phyloP scores from a whole-genome alignment of 2,888 invertebrate genomes.

The Drosophila testacea region DNA sequence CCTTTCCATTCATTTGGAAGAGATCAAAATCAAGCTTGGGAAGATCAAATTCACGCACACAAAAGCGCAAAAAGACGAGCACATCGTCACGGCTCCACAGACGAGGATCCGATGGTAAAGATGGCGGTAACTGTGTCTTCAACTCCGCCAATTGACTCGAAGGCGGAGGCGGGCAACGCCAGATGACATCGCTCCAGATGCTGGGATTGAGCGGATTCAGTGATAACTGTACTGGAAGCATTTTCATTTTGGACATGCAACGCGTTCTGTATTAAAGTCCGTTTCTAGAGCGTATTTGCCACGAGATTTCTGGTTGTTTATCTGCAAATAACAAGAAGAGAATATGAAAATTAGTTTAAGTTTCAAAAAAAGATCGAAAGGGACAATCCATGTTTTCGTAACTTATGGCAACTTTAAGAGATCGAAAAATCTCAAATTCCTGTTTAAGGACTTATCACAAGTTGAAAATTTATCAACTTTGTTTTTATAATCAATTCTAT shows the following conservation, averaged over 20 bases:
- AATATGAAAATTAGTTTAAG: background rate
- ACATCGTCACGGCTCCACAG: constrained; percentile 97
- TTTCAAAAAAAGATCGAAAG: no score
- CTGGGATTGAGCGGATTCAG: constrained; percentile 90
- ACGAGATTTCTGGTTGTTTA: constrained; percentile 32
- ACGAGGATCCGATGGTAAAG: constrained; percentile 94
- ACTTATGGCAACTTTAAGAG: no score
- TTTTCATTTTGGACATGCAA: constrained; percentile 86
- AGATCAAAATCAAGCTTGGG: constrained; percentile 96
- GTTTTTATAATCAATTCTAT: no score
- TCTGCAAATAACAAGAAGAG: constrained; percentile 35
- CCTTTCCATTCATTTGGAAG: constrained; percentile 99
- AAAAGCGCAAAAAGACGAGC: constrained; percentile 94
- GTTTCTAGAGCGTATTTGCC: constrained; percentile 25
- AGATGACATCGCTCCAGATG: constrained; percentile 93
- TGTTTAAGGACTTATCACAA: no score
- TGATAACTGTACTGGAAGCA: constrained; percentile 89
- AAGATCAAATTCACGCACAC: constrained; percentile 95
- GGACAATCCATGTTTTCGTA: no score
- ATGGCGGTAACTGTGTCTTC: constrained; percentile 93
- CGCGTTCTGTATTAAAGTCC: constrained; percentile 22
- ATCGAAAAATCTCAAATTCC: no score
- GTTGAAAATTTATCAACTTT: no score
- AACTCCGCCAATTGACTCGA: constrained; percentile 92
- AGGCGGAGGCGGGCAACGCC: constrained; percentile 94